A percentile compares a stretch with the other conserved stretches of the same genome.
Conservation (phyloP, 2,113 vertebrate genomes). For the Panurus biarmicus region DNA sequence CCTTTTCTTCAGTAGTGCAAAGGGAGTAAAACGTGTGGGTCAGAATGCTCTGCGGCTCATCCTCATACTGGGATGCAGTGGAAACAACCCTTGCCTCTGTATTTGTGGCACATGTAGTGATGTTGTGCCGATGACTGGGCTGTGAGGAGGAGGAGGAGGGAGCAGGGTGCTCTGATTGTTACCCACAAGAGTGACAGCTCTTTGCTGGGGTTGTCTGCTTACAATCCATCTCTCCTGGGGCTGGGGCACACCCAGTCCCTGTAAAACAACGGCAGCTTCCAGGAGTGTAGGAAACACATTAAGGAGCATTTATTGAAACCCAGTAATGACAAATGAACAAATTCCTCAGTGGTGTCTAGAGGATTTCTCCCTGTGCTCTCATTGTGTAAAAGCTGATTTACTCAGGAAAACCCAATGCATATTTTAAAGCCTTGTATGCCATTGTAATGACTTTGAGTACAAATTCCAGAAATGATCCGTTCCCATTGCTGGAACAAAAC, state of each 20-base stretch:
- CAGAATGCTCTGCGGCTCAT: fast-evolving
- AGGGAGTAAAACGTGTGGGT: neutral
- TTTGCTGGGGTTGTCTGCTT: neutral
- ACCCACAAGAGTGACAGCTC: neutral
- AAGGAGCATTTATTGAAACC: neutral
- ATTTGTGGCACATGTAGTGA: neutral
- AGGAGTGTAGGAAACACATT: neutral
- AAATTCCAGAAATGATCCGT: neutral
- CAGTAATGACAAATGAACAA: neutral
- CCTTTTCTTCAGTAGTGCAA: neutral
- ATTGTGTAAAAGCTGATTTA: neutral
- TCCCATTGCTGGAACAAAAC: neutral
- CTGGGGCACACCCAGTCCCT: neutral
- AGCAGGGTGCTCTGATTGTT: neutral
- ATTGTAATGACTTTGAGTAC: neutral
- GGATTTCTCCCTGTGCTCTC: neutral
- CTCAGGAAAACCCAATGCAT: neutral
- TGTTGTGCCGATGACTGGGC: neutral
- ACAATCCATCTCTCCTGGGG: fast-evolving
- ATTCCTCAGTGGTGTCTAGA: neutral
- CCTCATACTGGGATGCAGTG: fast-evolving
- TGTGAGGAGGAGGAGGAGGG: neutral
- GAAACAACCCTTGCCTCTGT: neutral
- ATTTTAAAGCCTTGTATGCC: neutral
- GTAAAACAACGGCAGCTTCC: neutral